Base-by-base conservation (phyloP, 2,113 vertebrate species). In the Cyrtonyx montezumae region DNA sequence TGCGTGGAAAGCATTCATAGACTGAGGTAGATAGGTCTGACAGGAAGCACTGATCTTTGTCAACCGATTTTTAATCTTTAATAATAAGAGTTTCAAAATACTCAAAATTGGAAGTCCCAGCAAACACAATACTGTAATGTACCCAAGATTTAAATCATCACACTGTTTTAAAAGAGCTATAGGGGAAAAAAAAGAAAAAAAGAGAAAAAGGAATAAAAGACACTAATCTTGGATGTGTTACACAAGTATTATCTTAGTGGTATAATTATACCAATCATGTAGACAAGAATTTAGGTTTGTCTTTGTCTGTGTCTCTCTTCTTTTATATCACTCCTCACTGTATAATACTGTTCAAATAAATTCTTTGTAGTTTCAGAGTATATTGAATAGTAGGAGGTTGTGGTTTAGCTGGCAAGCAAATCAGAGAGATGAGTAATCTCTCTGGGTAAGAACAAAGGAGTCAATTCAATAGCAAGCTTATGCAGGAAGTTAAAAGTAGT, bases 321-420 rank as follows among this genome's bases (percentile, higher is more conserved):
- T 86, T 93, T 91, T 88, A 62, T 70, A 6, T 32, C 78, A 68
- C 4, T 80, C 22, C 30, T 56, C 32, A 22, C 28, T 83, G 32
- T 37, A 77, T 82, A 89, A 45, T 34, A 88, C 26, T 90, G 73
- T 79, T 88, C 79, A 58, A 94, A 91, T 28, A 21, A 43, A 90
- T 71, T 23, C 11, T 62, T 87, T 88, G 67, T 43, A 34, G 13
- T 65, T 93, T 88, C 61, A 69, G 68, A 92, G 48, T 86, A 68
- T 8, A 9, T 51, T 81, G 51, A 96, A 81, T 71, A 91, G 86
- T 46, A 90, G 62, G 28, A 90, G 80, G 40, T 63, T 90, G 53
- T 84, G 53, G n/a, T 74, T 92, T 10, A 3, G 20, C 81, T 94
- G 89, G 82, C 79, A 86, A 87, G 71, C 14, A 94, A 91, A 90